Conservation (phyloP, 1,140 invertebrate species). For the Heterodera schachtii region DNA sequence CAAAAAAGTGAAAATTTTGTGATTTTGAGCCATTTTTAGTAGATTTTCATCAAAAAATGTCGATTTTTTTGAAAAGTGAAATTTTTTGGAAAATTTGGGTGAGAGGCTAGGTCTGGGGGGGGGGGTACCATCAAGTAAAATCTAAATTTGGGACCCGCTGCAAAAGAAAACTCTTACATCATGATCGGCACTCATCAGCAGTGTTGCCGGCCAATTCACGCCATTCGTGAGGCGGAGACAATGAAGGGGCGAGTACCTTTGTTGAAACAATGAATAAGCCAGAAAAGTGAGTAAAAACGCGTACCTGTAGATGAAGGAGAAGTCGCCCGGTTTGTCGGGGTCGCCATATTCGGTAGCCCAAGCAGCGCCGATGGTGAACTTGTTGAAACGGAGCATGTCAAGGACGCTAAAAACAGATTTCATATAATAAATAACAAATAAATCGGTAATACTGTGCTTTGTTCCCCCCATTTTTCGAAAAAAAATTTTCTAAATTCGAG, state of each 20-base stretch:
- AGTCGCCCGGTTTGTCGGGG: slow-evolving; percentile 83
- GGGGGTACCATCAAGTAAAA: no score
- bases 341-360: slow-evolving; percentile 95
- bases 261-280: slow-evolving; percentile 1
- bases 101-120: no score
- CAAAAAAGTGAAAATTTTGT: no score
- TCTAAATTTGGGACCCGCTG: no score
- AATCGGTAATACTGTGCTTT: not conserved
- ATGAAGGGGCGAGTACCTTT: slow-evolving; percentile 84
- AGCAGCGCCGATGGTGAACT: slow-evolving; percentile 94
- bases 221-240: slow-evolving; percentile 74
- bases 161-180: slow-evolving; percentile 69
- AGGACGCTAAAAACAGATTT: not conserved
- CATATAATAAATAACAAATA: slow-evolving; percentile 16
- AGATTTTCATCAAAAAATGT: no score
- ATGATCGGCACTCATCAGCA: slow-evolving; percentile 92
- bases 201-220: slow-evolving; percentile 82
- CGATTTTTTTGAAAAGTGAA: no score
- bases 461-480: no score
- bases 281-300: slow-evolving; percentile 29
- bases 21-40: no score
- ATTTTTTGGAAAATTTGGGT: no score
- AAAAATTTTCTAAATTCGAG: no score
- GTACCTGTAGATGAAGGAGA: slow-evolving; percentile 82
- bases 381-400: slow-evolving; percentile 89